A percentile compares a stretch with the other conserved stretches of the same genome.
phyloP scores from a whole-genome alignment of 1,140 invertebrate genomes.

The Scylla paramamosain region DNA sequence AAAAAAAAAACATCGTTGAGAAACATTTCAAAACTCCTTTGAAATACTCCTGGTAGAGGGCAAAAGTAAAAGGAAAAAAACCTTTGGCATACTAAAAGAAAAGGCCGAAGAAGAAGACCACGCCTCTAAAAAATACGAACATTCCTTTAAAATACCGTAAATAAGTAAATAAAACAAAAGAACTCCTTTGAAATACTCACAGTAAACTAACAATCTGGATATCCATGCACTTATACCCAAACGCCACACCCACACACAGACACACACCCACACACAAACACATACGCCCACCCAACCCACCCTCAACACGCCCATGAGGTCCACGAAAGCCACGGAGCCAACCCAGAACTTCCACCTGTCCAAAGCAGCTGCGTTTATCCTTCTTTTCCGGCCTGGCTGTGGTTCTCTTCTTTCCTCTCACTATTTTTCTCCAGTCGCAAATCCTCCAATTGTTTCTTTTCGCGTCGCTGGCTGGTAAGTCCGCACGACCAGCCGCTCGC shows the following conservation, averaged over 20 bases:
- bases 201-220: no score
- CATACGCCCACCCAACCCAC: not conserved
- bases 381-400: not conserved
- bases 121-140: no score
- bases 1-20: no score
- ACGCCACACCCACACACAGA: not conserved
- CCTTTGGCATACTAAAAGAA: no score
- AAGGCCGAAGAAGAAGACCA: no score
- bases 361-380: not conserved
- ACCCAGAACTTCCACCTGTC: not conserved
- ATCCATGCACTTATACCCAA: no score
- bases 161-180: no score
- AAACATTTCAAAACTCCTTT: no score
- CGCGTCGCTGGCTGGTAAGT: not conserved
- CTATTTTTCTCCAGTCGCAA: not conserved
- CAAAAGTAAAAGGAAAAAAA: no score
- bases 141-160: no score
- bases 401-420: not conserved
- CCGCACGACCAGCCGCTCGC: not conserved
- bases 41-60: no score
- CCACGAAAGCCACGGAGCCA: not conserved
- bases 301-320: not conserved
- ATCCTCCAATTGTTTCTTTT: not conserved
- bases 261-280: conserved; percentile 8
- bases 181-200: no score